Conservation (phyloP, 1,140 invertebrate genomes). For the Anoplolepis gracilipes region DNA sequence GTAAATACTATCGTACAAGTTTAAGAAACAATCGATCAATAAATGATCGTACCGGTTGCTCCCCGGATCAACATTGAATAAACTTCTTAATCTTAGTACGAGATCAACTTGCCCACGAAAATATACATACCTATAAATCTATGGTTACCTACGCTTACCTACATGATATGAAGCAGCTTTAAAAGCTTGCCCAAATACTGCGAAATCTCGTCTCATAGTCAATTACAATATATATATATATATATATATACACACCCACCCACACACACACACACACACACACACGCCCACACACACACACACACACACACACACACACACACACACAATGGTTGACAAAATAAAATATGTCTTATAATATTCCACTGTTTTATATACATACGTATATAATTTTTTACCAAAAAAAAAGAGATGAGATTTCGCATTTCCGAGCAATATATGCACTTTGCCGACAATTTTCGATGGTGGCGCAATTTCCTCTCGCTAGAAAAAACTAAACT, state of each 20-base stretch:
- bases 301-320: no score
- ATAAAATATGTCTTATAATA: constrained; percentile 38
- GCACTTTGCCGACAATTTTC: background rate
- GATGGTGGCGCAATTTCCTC: background rate
- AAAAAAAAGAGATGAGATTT: background rate
- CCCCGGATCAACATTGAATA: constrained; percentile 59
- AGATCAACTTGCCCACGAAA: constrained; percentile 47
- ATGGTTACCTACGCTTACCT: constrained; percentile 62
- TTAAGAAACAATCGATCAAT: constrained; percentile 45
- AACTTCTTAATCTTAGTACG: constrained; percentile 48
- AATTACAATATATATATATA: no score
- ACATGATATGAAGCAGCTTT: constrained; percentile 70
- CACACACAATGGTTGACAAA: constrained; percentile 35
- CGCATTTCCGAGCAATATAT: background rate
- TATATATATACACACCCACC: no score
- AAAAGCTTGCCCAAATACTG: constrained; percentile 37
- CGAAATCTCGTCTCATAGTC: constrained; percentile 4
- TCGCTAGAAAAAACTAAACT: background rate
- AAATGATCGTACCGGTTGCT: constrained; percentile 33
- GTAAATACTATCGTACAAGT: constrained; percentile 35
- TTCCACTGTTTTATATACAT: background rate
- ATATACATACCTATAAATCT: constrained; percentile 58
- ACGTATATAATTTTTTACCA: background rate
- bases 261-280: no score
- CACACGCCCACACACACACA: no score